These are phyloP conservation scores for Hippocampus mohnikei DNA, from an alignment of 2,113 vertebrate species.

Conservation along the genomic window DNA sequence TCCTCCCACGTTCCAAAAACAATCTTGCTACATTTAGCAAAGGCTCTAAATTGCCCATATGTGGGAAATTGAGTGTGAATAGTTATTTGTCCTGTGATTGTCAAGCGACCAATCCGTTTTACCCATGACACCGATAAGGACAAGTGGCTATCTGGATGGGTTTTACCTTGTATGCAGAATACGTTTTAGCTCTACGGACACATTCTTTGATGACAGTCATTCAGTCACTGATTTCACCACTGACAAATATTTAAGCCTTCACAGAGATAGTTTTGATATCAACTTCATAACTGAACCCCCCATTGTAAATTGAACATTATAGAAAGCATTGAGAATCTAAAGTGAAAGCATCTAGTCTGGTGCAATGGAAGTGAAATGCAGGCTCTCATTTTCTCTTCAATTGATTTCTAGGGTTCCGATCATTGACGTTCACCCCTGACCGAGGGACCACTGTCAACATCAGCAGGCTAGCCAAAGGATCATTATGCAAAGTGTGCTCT, in stretches of 20 bases:
- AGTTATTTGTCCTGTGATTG: no score
- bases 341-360: background rate
- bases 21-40: no score
- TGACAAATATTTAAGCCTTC: background rate
- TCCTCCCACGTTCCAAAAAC: no score
- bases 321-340: background rate
- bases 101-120: no score
- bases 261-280: background rate
- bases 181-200: background rate
- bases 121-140: no score
- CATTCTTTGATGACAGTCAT: background rate
- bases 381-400: background rate
- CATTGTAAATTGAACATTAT: background rate
- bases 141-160: no score
- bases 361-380: background rate
- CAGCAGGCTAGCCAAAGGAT: conserved; percentile 19
- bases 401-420: conserved; percentile 28
- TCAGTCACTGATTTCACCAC: background rate
- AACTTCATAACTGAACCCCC: background rate
- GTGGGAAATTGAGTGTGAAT: no score
- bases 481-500: conserved; percentile 52
- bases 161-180: background rate
- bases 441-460: conserved; percentile 40
- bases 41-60: no score
- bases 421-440: conserved; percentile 36